phyloP scores from a whole-genome alignment of 2,888 invertebrate species.

The Drosophila buzzatii region DNA sequence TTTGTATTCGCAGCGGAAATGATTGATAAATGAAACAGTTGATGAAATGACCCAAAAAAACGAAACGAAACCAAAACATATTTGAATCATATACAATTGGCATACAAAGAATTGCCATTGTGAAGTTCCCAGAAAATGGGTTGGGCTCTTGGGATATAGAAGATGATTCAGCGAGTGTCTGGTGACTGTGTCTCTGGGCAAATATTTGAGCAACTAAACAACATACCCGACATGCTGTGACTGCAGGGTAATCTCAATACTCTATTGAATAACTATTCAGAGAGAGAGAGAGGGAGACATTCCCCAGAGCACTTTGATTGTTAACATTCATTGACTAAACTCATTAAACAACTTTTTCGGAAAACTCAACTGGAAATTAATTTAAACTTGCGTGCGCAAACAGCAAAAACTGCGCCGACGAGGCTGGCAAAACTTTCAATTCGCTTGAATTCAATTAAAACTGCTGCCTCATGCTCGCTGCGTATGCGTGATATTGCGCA shows the following conservation, averaged over 20 bases:
- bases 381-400: constrained; percentile 56
- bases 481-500: constrained; percentile 74
- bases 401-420: constrained; percentile 14
- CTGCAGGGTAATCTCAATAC: constrained; percentile 9
- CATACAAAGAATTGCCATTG: constrained; percentile 18
- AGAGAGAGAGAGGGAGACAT: background rate
- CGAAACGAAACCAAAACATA: background rate
- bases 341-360: constrained; percentile 59
- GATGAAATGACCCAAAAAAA: constrained; percentile 41
- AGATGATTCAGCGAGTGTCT: constrained; percentile 19
- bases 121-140: constrained; percentile 33
- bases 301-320: constrained; percentile 33
- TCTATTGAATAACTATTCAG: background rate
- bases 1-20: constrained; percentile 41
- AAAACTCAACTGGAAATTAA: constrained; percentile 70
- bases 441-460: constrained; percentile 73
- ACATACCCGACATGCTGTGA: background rate
- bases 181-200: background rate
- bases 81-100: constrained; percentile 7
- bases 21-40: constrained; percentile 56
- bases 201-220: constrained; percentile 5
- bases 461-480: constrained; percentile 58
- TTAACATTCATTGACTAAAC: constrained; percentile 59
- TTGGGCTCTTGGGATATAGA: constrained; percentile 6
- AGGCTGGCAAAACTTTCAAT: constrained; percentile 63